phyloP scores from a whole-genome alignment of 1,140 invertebrate species.

The Trichonephila clavipes region DNA sequence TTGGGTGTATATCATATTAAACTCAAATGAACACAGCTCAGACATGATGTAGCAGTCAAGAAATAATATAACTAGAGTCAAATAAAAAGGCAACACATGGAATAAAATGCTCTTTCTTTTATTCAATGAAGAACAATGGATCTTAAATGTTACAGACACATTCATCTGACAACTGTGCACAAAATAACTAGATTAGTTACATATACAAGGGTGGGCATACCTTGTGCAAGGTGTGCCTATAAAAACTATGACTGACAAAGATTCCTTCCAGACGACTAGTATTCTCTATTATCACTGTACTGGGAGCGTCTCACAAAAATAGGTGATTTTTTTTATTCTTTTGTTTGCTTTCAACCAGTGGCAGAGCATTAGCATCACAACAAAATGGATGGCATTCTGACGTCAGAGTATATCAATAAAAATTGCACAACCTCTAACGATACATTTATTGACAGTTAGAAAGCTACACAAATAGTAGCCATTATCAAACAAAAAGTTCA shows the following conservation, averaged over 20 bases:
- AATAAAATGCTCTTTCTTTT: slow-evolving; percentile 61
- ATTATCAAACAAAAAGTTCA: background rate
- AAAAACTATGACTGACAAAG: slow-evolving; percentile 21
- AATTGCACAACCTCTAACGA: slow-evolving; percentile 18
- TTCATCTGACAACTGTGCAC: slow-evolving; percentile 61
- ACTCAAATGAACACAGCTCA: no score
- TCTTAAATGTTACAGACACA: slow-evolving; percentile 45
- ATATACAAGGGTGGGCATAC: slow-evolving; percentile 42
- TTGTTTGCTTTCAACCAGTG: slow-evolving; percentile 48
- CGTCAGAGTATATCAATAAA: slow-evolving; percentile 32
- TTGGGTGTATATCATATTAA: no score
- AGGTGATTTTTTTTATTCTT: slow-evolving; percentile 51
- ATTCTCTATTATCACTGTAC: slow-evolving; percentile 26
- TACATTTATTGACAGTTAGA: background rate
- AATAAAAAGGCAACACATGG: background rate
- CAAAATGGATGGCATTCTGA: slow-evolving; percentile 74
- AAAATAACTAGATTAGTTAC: slow-evolving; percentile 56
- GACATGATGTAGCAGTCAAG: no score
- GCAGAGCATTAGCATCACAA: slow-evolving; percentile 71
- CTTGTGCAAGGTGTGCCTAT: slow-evolving; percentile 44
- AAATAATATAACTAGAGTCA: no score
- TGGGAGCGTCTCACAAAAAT: slow-evolving; percentile 69
- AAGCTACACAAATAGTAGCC: background rate
- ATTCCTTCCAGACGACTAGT: slow-evolving; percentile 11
- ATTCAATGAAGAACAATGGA: slow-evolving; percentile 40